Percentiles rank a stretch among this genome's conserved stretches.
phyloP scores from a whole-genome alignment of 2,888 invertebrate genomes.

The Ophonus ardosiacus region DNA sequence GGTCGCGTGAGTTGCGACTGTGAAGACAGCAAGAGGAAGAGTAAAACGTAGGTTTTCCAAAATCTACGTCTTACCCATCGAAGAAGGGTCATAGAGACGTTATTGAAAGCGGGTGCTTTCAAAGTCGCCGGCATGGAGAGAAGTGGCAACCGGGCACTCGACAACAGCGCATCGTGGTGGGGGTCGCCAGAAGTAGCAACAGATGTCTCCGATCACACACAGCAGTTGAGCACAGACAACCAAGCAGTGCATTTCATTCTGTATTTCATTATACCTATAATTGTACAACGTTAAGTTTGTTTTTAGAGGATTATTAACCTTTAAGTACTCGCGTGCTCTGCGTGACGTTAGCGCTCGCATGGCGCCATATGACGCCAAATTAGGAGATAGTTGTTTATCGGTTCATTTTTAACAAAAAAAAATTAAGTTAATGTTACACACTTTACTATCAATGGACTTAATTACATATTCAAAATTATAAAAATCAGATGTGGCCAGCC shows the following conservation, averaged over 20 bases:
- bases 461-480: no score
- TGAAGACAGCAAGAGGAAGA: slow-evolving; percentile 18
- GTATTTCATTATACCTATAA: not conserved
- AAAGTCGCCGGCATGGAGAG: not conserved
- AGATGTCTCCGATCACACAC: not conserved
- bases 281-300: not conserved
- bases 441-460: no score
- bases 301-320: not conserved
- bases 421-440: no score
- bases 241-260: not conserved
- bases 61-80: not conserved
- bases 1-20: slow-evolving; percentile 21
- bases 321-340: no score
- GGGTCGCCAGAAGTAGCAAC: not conserved
- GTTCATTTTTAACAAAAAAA: no score
- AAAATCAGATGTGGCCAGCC: no score
- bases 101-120: slow-evolving; percentile 7
- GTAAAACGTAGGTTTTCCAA: slow-evolving; percentile 24
- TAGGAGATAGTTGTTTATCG: no score
- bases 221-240: not conserved
- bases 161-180: no score
- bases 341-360: no score
- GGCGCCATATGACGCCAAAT: no score
- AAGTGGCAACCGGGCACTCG: not conserved
- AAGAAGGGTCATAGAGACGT: not conserved